Percentiles rank a stretch among this genome's conserved stretches.
These are phyloP conservation scores for Drosophila fulvimacula DNA, from an alignment of 2,888 invertebrate species.

Conservation along the genomic window DNA sequence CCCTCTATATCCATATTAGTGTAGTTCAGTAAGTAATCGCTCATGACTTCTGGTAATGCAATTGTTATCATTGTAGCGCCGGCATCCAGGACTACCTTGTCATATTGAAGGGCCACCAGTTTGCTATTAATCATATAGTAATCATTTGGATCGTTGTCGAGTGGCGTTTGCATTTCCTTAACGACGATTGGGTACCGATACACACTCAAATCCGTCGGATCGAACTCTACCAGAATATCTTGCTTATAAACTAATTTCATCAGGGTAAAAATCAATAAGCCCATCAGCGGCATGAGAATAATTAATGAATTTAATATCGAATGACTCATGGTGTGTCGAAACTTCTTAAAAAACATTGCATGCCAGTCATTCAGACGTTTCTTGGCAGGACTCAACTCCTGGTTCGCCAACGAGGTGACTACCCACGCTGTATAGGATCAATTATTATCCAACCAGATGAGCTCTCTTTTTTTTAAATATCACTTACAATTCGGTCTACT, in stretches of 20 bases:
- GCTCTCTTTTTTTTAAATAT: neutral
- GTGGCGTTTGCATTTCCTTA: neutral
- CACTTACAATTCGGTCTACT: neutral
- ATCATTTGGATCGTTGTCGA: neutral
- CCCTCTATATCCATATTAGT: neutral
- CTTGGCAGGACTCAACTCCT: slow-evolving; percentile 3
- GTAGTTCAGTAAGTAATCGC: slow-evolving; percentile 20
- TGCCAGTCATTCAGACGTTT: slow-evolving; percentile 84
- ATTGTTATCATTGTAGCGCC: slow-evolving; percentile 16
- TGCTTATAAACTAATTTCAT: neutral
- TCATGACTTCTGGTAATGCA: neutral
- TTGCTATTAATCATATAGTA: neutral
- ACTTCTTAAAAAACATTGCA: slow-evolving; percentile 88
- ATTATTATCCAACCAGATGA: neutral
- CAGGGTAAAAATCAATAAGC: accelerated
- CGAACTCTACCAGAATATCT: accelerated
- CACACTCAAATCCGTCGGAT: neutral
- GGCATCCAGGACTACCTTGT: neutral
- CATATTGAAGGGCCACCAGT: neutral
- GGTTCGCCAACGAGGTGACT: neutral
- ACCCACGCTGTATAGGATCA: slow-evolving; percentile 4
- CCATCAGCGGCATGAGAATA: slow-evolving; percentile 54
- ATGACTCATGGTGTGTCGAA: slow-evolving; percentile 87
- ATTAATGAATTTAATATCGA: slow-evolving; percentile 79
- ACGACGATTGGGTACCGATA: slow-evolving; percentile 20